Percentiles rank a stretch among this genome's conserved stretches.
Conservation (phyloP, 2,888 invertebrate genomes). For the Auanema sp. region DNA sequence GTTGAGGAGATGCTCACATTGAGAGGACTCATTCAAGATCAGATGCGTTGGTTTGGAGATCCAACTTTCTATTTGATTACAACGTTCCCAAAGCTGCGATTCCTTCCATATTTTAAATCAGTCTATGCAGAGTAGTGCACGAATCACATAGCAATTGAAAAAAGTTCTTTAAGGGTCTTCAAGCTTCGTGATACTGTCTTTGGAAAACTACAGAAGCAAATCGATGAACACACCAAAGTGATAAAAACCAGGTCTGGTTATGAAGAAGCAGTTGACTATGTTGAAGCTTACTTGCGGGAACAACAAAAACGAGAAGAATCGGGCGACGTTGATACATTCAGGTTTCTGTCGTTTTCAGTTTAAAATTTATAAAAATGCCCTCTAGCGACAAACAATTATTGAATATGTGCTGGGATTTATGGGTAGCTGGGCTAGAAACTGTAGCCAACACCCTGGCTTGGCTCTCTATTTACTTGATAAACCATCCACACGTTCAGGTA, state of each 20-base stretch:
- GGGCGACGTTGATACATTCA: conserved; percentile 28
- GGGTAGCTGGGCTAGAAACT: conserved; percentile 48
- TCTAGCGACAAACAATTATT: conserved; percentile 9
- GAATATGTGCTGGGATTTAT: conserved; percentile 42
- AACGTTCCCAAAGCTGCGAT: conserved; percentile 20
- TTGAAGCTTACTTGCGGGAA: conserved; percentile 33
- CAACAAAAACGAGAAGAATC: conserved; percentile 23
- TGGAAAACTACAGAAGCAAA: too few species aligned
- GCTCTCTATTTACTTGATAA: conserved; percentile 27
- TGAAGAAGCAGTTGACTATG: conserved; percentile 25
- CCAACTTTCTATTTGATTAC: conserved; percentile 13
- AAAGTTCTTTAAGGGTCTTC: too few species aligned
- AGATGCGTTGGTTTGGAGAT: conserved; percentile 13
- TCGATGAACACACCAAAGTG: too few species aligned
- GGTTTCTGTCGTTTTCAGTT: conserved; percentile 5
- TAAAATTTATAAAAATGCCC: neutral
- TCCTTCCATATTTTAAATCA: conserved; percentile 11
- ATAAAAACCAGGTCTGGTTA: too few species aligned
- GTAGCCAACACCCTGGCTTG: conserved; percentile 41
- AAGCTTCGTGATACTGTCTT: too few species aligned
- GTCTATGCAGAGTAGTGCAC: conserved; percentile 11
- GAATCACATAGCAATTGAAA: too few species aligned
- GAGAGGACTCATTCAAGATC: conserved; percentile 21
- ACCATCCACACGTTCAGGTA: conserved; percentile 26
- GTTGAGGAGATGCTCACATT: conserved; percentile 23